Base-by-base conservation (phyloP, 2,888 invertebrate genomes). In the Dryocosmus kuriphilus region DNA sequence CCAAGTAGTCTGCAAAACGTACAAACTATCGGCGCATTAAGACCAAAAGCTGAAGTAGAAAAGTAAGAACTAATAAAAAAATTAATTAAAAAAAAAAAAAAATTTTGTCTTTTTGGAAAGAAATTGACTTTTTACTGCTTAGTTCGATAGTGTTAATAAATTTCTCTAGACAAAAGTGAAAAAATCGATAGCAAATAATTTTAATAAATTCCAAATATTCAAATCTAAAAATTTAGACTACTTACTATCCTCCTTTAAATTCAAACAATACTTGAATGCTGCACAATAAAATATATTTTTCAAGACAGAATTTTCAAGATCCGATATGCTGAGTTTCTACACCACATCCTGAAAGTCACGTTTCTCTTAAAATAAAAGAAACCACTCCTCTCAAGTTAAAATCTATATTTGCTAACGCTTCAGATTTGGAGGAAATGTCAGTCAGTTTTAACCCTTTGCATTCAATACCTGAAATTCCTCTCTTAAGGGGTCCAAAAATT, bases 281-380 rank as follows among this genome's bases (percentile, higher is more conserved):
- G 6, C 1, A 46, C 19, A 1, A 46, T 46, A 46, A 46, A 19
- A 46, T 46, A 46, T 19, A 46, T 46, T 38, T 38, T 4, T 38
- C 38, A 14, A 38, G 19, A 19, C 5, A 46, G 19, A 46, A 46
- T 19, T 19, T 46, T 46, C 46, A 46, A 46, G 19, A 19, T 46
- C 7, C 7, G 46, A 46, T 19, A 19, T 19, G 19, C 46, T 46
- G 46, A 19, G 19, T 19, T 46, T 19, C 9, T 38, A 35, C 24
- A 24, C 38, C 16, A 24, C 22, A 41, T 65, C 16, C 14, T 16
- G 24, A 41, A 41, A 65, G 65, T 65, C 65, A 65, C 65, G 65
- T 65, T 65, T 41, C 65, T 24, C 35, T 65, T 65, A 41, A 65
- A 41, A 65, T 65, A 7, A 24, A 41, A 41, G 65, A 41, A 41